Evolutionary conservation across 2,113 vertebrate genomes (phyloP).

Genomic region (Marmota flaviventris): DNA sequence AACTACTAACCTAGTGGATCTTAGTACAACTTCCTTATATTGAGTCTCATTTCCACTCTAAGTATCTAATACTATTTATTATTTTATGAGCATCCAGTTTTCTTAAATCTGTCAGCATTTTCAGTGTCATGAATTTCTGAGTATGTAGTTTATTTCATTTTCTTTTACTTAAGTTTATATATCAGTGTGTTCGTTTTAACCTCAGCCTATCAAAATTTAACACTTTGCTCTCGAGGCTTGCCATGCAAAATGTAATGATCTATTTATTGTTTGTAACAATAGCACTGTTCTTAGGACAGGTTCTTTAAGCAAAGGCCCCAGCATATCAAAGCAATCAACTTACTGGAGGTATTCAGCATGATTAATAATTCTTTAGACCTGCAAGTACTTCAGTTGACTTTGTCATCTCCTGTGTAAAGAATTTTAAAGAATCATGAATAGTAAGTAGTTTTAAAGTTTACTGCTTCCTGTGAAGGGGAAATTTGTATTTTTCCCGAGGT

Average conservation of each 20-base stretch:
- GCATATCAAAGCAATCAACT: not conserved
- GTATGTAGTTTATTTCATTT: not conserved
- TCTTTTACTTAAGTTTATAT: not conserved
- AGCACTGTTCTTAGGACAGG: slow-evolving; percentile 68
- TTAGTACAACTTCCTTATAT: not conserved
- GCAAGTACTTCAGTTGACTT: not conserved
- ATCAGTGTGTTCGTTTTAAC: slow-evolving; percentile 25
- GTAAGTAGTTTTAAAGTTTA: fast-evolving
- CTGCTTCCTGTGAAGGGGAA: not conserved
- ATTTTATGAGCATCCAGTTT: slow-evolving; percentile 86
- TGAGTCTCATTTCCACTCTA: not conserved
- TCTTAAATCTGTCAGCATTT: slow-evolving; percentile 75
- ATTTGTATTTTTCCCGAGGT: not conserved
- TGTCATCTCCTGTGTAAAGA: slow-evolving; percentile 37
- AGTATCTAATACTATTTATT: slow-evolving; percentile 65
- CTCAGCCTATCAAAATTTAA: slow-evolving; percentile 63
- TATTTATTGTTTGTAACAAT: slow-evolving; percentile 61
- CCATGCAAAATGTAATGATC: slow-evolving; percentile 61
- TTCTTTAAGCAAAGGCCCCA: slow-evolving; percentile 20
- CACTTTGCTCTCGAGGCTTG: slow-evolving; percentile 62
- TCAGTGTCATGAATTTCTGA: slow-evolving; percentile 61
- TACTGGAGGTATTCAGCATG: slow-evolving; percentile 40
- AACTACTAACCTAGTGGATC: slow-evolving; percentile 34
- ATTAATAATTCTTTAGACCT: not conserved
- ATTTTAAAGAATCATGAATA: not conserved